Conservation (phyloP, 1,140 invertebrate species). For the Chironomus tepperi region DNA sequence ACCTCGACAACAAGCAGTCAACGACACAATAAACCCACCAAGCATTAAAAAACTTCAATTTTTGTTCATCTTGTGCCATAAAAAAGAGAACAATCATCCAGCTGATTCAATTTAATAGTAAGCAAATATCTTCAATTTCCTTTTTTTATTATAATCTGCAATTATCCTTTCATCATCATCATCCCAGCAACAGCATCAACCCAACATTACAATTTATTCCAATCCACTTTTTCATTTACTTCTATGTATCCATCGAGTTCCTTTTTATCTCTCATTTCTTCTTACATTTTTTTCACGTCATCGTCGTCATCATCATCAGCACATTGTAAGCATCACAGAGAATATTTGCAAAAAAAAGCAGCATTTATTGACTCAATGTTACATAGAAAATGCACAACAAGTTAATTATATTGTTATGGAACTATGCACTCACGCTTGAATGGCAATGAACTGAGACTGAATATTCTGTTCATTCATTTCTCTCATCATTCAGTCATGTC, state of each 20-base stretch:
- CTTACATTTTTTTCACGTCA: not conserved
- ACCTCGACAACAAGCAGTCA: no score
- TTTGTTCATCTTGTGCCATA: no score
- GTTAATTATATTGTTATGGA: not conserved
- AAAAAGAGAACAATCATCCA: no score
- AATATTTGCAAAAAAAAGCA: no score
- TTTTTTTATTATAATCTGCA: not conserved
- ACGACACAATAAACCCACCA: no score
- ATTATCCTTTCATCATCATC: not conserved
- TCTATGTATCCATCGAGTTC: not conserved
- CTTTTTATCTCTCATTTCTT: not conserved
- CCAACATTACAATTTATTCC: not conserved
- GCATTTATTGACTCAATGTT: not conserved
- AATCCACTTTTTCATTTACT: not conserved
- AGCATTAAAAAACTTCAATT: no score
- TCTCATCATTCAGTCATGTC: not conserved
- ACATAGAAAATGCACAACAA: not conserved
- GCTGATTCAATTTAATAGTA: no score
- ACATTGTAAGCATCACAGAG: no score
- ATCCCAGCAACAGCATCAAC: not conserved
- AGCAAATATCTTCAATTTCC: no score
- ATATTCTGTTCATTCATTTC: not conserved
- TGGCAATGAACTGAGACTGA: constrained; percentile 6
- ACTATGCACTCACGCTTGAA: not conserved
- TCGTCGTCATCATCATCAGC: no score